phyloP scores from a whole-genome alignment of 2,797 vertebrate species.

The Glossophaga mutica region DNA sequence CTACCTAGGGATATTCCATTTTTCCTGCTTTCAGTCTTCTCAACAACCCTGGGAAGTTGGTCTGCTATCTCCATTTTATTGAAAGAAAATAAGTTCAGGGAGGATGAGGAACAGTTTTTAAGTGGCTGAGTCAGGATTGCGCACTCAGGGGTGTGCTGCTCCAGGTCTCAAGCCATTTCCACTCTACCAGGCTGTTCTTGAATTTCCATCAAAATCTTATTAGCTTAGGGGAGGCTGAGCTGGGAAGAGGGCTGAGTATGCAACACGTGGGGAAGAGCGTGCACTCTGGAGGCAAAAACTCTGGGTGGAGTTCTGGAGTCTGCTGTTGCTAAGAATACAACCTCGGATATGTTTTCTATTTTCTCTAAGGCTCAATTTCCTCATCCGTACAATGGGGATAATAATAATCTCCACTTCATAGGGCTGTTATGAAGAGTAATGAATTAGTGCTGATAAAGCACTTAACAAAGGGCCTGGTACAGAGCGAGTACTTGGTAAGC shows the following conservation, averaged over 20 bases:
- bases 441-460: conserved; percentile 40
- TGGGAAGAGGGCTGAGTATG: not conserved
- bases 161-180: not conserved
- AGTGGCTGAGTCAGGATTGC: not conserved
- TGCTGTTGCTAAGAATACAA: not conserved
- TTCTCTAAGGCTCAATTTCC: not conserved
- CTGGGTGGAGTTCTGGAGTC: not conserved
- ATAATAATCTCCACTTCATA: not conserved
- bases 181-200: not conserved
- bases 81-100: not conserved
- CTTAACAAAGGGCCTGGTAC: not conserved
- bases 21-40: not conserved
- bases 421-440: not conserved
- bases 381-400: not conserved
- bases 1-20: not conserved
- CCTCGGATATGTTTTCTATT: not conserved
- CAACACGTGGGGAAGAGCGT: not conserved
- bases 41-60: not conserved
- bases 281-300: not conserved
- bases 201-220: not conserved
- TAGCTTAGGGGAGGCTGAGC: not conserved
- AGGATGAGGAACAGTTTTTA: not conserved
- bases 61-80: not conserved
- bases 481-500: not conserved
- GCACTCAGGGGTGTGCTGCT: not conserved